Evolutionary conservation across 37 sponge, comb jelly and placozoan species (phyloP), one percentile per base, ranked within the genome.

Genomic region (Beroe ovata): DNA sequence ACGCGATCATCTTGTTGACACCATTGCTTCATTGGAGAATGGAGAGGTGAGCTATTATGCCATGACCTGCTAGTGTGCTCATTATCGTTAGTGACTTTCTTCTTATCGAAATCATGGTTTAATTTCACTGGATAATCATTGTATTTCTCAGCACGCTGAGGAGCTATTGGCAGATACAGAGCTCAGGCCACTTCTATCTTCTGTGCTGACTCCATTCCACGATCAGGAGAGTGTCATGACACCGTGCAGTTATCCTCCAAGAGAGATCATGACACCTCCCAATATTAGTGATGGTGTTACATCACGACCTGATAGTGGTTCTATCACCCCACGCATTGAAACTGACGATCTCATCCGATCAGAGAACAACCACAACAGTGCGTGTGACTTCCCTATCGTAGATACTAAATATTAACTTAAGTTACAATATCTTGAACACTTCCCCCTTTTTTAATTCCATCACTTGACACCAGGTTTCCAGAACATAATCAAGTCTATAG

Each of bases 401-500:
- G n/a, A n/a, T n/a, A n/a, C n/a, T n/a, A n/a, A n/a, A n/a, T n/a
- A n/a, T n/a, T n/a, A n/a, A n/a, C n/a, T n/a, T n/a, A n/a, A n/a
- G n/a, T n/a, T n/a, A n/a, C n/a, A n/a, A n/a, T 58, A 58, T 58
- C 16, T 58, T 58, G 18, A 58, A n/a, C n/a, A n/a, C n/a, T n/a
- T n/a, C n/a, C n/a, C n/a, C n/a, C n/a, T n/a, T n/a, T n/a, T n/a
- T n/a, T n/a, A n/a, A n/a, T n/a, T n/a, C n/a, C n/a, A n/a, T 47
- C 6, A 47, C 11, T 47, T 25, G 3, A n/a, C 21, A n/a, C 21
- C 29, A 77, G 84, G 47, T 77, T 42, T 42, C 47, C 41, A 77
- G 18, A 77, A 77, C 84, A 77, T 77, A 2, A 77, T 77, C 84
- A 36, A 19, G 21, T 41, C 84, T 30, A 42, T 77, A 77, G 22